These are phyloP conservation scores for Steromphala cineraria DNA, from an alignment of 2,888 invertebrate species.

Conservation along the genomic window DNA sequence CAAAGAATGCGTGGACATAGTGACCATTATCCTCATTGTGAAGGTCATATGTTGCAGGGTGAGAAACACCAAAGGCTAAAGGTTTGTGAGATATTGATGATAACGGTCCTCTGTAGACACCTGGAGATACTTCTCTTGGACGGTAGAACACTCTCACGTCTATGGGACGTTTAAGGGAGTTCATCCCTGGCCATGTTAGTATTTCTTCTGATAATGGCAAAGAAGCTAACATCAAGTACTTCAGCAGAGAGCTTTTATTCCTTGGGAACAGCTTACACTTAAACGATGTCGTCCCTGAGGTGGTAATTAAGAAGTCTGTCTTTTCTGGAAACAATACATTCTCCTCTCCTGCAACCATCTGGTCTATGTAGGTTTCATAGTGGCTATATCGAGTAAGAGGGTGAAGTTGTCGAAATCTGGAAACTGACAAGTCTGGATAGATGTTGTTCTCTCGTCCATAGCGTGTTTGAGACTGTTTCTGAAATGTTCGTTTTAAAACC, in stretches of 20 bases:
- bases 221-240: not conserved
- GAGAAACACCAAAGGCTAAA: slow-evolving; percentile 25
- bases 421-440: not conserved
- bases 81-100: slow-evolving; percentile 28
- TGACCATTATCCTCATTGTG: slow-evolving; percentile 29
- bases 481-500: not conserved
- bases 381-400: slow-evolving; percentile 34
- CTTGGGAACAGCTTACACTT: slow-evolving; percentile 42
- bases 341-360: slow-evolving; percentile 25
- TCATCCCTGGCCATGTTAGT: not conserved
- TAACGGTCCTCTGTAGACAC: slow-evolving; percentile 37
- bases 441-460: not conserved
- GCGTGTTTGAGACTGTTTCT: not conserved
- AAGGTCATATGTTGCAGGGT: slow-evolving; percentile 2
- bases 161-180: not conserved
- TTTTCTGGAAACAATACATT: slow-evolving; percentile 43
- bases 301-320: slow-evolving; percentile 37
- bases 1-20: slow-evolving; percentile 42
- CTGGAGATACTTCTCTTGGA: not conserved
- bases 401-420: not conserved
- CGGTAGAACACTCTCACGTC: not conserved
- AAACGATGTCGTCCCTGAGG: slow-evolving; percentile 45
- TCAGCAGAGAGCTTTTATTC: not conserved
- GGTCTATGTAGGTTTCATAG: slow-evolving; percentile 28
- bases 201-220: not conserved